Base-by-base conservation (phyloP, 2,797 vertebrate genomes). In the Lemur catta region DNA sequence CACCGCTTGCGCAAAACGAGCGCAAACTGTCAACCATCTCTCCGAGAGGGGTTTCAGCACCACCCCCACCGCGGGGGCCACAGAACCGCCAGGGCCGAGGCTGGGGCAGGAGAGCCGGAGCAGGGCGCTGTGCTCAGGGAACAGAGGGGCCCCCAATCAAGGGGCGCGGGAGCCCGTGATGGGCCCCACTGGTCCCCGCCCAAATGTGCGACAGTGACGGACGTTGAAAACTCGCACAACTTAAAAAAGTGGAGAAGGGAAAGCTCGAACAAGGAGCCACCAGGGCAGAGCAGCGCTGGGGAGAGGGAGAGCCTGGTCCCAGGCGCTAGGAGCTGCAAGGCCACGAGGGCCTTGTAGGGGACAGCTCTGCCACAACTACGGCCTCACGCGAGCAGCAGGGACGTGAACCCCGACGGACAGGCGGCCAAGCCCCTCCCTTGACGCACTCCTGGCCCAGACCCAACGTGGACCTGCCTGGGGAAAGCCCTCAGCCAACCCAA, bases 51-150 rank as follows among this genome's bases (percentile, higher is more conserved):
- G 22, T 46, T 48, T 30, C 26, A 9, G 43, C 0, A 13, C 18
- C 24, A 0, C 15, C 2, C 14, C 14, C 7, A 3, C 2, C 0
- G 7, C 8, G 0, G 24, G 6, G 26, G 28, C 28, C 20, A 2
- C 20, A 71, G n/a, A 20, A 28, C 7, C 9, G 0, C 48, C 57
- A 41, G 63, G 30, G 18, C 74, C 6, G 0, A 13, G 69, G 67
- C 17, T 4, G 0, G 14, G 7, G n/a, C 22, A 2, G 0, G 33
- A 28, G 18, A 5, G 18, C 1, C 38, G n/a, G 52, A 18, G 6
- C 52, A 38, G 24, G 18, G 20, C 18, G 28, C 14, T 41, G 46
- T 3, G 9, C 57, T 38, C 35, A 20, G 55, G 43, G n/a, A 15
- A 38, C 12, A 10, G 30, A 59, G 26, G 35, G 5, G 30, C 30